Evolutionary conservation across 2,888 invertebrate genomes (phyloP).

Genomic region (Andrena flavipes): DNA sequence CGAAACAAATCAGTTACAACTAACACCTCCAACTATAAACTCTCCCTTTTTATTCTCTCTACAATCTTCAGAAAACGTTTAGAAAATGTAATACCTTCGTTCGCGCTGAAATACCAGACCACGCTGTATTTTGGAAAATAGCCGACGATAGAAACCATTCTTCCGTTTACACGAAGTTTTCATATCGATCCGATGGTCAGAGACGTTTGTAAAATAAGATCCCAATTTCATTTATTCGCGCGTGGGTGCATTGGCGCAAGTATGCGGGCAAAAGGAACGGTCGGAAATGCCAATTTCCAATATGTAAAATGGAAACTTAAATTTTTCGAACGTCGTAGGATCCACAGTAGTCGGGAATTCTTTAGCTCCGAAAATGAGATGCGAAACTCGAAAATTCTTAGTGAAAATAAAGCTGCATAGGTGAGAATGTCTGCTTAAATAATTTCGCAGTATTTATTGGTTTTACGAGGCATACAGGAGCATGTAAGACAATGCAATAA

Average conservation of each 20-base stretch:
- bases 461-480: no score
- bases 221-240: conserved; percentile 2
- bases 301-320: no score
- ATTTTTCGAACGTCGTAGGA: not conserved
- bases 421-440: not conserved
- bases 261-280: not conserved
- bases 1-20: not conserved
- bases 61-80: not conserved
- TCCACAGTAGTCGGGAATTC: not conserved
- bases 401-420: not conserved
- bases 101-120: conserved; percentile 14
- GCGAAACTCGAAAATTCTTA: not conserved
- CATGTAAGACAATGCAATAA: not conserved
- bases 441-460: no score
- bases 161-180: conserved; percentile 24
- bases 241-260: not conserved
- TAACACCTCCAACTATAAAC: not conserved
- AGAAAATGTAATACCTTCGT: conserved; percentile 34
- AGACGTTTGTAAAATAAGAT: conserved; percentile 10
- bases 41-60: not conserved
- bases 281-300: not conserved
- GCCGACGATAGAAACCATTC: not conserved
- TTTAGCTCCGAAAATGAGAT: not conserved
- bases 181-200: conserved; percentile 18
- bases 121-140: conserved; percentile 8